Base-by-base conservation (phyloP, 2,113 vertebrate genomes). In the Cercopithecus mona region DNA sequence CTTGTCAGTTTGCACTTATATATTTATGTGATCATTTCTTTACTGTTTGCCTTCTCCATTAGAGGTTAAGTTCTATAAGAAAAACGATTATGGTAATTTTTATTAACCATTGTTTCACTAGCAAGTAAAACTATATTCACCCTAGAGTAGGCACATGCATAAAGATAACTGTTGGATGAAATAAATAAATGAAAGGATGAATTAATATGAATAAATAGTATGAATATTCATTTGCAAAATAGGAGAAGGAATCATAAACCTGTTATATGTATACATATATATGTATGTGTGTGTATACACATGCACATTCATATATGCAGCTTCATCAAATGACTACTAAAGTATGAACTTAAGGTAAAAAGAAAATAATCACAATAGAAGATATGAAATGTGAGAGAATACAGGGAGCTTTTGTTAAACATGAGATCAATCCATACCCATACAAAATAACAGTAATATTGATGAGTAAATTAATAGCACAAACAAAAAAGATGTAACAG, bases 301-400 rank as follows among this genome's bases (percentile, higher is more conserved):
- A 64, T 7, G 14, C 7, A 16, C 57, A 64, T 5, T 66, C 30
- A n/a, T 50, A 72, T 32, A 84, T 61, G 12, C 38, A 68, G 22
- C 6, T 10, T 92, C 72, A 72, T 4, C 75, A 45, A 72, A 78
- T 73, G n/a, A 64, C 14, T 72, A 91, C 13, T 52, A 40, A 93
- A 78, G 38, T 38, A 35, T 64, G 20, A 45, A 88, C 18, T 64
- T 55, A 64, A 70, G 5, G 61, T 70, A 57, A 70, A 76, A 55
- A n/a, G 50, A 88, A 97, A 94, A 70, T 76, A 7, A 94, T 86
- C 57, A 81, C 12, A 61, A 27, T 82, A 55, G 64, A 66, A 90
- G 9, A 83, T 14, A 23, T 68, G 25, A 93, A 20, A 57, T 88
- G 27, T 88, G 45, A 78, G 38, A 91, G 66, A 30, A 68, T 68